Evolutionary conservation across 2,888 invertebrate species (phyloP), one percentile per base, ranked within the genome.

Genomic region (Mactromeris polynyma): DNA sequence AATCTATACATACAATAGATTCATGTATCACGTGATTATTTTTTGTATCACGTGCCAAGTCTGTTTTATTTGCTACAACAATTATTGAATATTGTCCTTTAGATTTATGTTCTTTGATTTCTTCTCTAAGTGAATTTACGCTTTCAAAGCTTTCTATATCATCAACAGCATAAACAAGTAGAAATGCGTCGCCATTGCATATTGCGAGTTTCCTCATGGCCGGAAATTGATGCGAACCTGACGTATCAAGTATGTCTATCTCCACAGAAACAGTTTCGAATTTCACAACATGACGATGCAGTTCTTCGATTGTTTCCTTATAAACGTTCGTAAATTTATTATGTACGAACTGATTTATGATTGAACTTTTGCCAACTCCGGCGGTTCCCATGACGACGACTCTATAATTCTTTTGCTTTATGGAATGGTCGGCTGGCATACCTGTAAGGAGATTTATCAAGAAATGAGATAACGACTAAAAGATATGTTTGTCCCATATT

Each of bases 1-100:
- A 99, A 96, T 98, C 98, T 2, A 98, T 98, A 2, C 98, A 98
- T 6, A 98, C 98, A 36, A 98, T 93, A 11, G 95, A 95, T 89
- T 96, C 96, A 14, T 98, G 98, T 91, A 98, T 98, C 93, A 98
- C 98, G 90, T 98, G 98, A 93, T 98, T 98, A 58, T 96, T 3
- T 19, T 51, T 92, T 21, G 92, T 92, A 7, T 95, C 90, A 14
- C 89, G 64, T n/a, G 88, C 89, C 17, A 95, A 88, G 89, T 96
- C 95, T 0, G 93, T 90, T 90, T 96, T 96, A 90, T 96, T 96
- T 33, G 94, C 95, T 26, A 96, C 95, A 42, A 96, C 94, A 58
- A 95, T 94, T 42, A 95, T 94, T 36, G 94, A 94, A 7, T 93
- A 94, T 40, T 93, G 93, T 38, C 93, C 93, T 21, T 89, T 88